These are phyloP conservation scores for Eupithecia pulchellata DNA, from an alignment of 2,888 invertebrate genomes.

Conservation along the genomic window DNA sequence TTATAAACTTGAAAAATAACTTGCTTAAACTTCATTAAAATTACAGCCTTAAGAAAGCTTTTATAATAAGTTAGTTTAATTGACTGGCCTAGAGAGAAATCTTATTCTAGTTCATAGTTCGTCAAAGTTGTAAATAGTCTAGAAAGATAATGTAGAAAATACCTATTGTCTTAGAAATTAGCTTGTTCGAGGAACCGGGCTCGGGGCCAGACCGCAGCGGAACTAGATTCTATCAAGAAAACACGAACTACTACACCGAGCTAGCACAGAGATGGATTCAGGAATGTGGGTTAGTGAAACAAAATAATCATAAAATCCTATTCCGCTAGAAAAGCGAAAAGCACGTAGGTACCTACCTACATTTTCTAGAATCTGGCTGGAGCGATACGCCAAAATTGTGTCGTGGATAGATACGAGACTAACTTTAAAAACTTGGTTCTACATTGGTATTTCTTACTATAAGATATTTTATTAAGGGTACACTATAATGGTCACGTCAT, in stretches of 20 bases:
- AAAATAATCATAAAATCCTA: background rate
- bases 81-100: conserved; percentile 2
- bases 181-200: conserved; percentile 22
- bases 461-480: background rate
- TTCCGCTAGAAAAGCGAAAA: background rate
- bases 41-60: background rate
- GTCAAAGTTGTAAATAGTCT: background rate
- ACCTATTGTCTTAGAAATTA: conserved; percentile 32
- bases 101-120: background rate
- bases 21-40: too few relatives aligned
- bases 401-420: background rate
- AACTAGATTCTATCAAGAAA: conserved; percentile 35
- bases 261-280: conserved; percentile 15
- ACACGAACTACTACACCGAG: conserved; percentile 26
- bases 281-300: background rate
- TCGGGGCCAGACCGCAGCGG: conserved; percentile 17
- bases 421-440: background rate
- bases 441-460: background rate
- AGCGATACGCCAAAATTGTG: background rate
- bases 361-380: background rate
- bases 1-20: background rate
- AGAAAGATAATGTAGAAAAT: conserved; percentile 17
- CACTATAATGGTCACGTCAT: background rate
- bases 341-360: too few relatives aligned
- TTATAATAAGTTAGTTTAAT: background rate